Percentiles rank a stretch among this genome's conserved stretches.
Conservation (phyloP, 2,797 vertebrate genomes). For the Scyliorhinus canicula region DNA sequence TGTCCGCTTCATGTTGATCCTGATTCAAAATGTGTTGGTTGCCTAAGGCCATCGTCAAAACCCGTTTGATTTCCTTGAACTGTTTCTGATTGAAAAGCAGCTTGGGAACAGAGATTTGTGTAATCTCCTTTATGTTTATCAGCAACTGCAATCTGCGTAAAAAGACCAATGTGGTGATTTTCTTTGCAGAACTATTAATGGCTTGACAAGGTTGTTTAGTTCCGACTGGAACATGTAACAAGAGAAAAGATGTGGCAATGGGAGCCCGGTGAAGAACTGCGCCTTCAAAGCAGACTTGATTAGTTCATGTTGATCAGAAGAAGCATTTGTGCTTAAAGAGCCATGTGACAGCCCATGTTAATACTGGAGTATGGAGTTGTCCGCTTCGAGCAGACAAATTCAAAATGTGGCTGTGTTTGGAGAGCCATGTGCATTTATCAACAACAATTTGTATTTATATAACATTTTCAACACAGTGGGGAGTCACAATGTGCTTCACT, state of each 20-base stretch:
- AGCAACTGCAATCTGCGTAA: neutral
- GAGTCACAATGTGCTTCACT: neutral
- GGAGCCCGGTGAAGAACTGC: neutral
- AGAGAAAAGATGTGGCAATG: neutral
- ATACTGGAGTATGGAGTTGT: neutral
- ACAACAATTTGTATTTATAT: neutral
- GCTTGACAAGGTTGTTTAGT: neutral
- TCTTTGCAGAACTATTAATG: neutral
- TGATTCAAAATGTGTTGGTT: neutral
- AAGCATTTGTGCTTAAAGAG: neutral
- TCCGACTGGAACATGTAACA: neutral
- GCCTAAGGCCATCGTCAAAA: neutral
- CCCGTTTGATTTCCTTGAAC: neutral
- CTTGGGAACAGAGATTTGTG: neutral
- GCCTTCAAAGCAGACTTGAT: neutral
- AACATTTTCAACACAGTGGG: neutral
- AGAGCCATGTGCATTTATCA: neutral
- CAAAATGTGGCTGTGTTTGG: neutral
- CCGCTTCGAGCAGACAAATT: neutral
- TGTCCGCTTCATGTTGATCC: neutral
- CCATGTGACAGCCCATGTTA: neutral
- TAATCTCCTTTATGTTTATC: slow-evolving; percentile 16
- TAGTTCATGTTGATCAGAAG: neutral
- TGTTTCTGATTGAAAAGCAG: neutral
- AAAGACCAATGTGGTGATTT: neutral